These are phyloP conservation scores for Cheilosia vernalis DNA, from an alignment of 2,888 invertebrate species.

Conservation along the genomic window DNA sequence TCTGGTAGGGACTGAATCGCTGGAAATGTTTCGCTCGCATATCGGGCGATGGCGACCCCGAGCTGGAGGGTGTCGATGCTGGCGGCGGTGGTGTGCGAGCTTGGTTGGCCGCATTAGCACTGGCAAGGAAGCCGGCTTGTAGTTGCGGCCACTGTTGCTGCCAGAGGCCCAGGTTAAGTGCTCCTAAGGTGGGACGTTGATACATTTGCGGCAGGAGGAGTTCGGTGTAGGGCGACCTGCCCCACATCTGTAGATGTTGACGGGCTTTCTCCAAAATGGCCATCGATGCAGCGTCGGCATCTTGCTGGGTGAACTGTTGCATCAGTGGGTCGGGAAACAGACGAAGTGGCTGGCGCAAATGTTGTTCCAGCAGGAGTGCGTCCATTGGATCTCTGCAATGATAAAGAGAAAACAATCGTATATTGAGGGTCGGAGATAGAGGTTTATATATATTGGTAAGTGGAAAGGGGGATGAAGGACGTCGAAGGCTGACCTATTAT, in stretches of 20 bases:
- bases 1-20: slow-evolving; percentile 81
- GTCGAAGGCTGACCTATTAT: slow-evolving; percentile 56
- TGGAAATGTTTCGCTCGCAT: slow-evolving; percentile 82
- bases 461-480: neutral
- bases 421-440: neutral
- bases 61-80: slow-evolving; percentile 82
- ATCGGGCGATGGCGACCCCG: slow-evolving; percentile 83
- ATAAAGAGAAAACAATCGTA: neutral
- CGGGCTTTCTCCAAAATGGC: slow-evolving; percentile 83
- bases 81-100: slow-evolving; percentile 79
- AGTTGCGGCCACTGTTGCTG: slow-evolving; percentile 84
- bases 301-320: slow-evolving; percentile 82
- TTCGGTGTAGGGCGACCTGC: slow-evolving; percentile 83
- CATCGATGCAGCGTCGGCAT: slow-evolving; percentile 83
- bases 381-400: slow-evolving; percentile 83
- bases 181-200: slow-evolving; percentile 82
- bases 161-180: slow-evolving; percentile 83
- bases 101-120: slow-evolving; percentile 78
- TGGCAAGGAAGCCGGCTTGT: slow-evolving; percentile 83
- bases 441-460: neutral
- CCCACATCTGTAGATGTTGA: slow-evolving; percentile 83
- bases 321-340: slow-evolving; percentile 83
- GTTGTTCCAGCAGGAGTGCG: slow-evolving; percentile 83
- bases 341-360: slow-evolving; percentile 82
- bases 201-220: slow-evolving; percentile 83